A percentile compares a stretch with the other conserved stretches of the same genome.
Conservation (phyloP, 2,888 invertebrate genomes). For the Strigamia maritima region DNA sequence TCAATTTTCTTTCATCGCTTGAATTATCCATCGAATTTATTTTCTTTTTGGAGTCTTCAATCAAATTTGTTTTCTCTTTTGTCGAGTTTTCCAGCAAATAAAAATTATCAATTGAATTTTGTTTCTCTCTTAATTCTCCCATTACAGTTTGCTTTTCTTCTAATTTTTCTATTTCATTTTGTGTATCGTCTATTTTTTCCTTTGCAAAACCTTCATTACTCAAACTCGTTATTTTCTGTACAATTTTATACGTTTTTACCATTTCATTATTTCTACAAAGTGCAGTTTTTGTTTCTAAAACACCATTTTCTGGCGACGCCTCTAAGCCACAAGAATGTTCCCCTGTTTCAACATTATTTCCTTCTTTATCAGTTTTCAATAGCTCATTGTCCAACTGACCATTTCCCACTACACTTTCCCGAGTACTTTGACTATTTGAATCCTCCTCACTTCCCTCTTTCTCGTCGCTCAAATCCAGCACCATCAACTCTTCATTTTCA, state of each 20-base stretch:
- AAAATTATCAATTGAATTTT: background rate
- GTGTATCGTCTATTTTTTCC: background rate
- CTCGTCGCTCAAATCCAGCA: background rate
- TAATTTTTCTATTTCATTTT: background rate
- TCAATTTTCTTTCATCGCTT: background rate
- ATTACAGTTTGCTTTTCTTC: background rate
- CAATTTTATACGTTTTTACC: background rate
- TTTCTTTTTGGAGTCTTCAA: background rate
- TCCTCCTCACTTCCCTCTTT: background rate
- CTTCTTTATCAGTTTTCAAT: background rate
- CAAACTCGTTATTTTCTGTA: background rate
- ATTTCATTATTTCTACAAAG: background rate
- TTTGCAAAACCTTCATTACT: background rate
- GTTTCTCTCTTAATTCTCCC: background rate
- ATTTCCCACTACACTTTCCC: background rate
- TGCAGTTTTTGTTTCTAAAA: background rate
- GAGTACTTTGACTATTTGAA: background rate
- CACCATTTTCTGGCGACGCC: background rate
- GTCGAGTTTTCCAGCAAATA: background rate
- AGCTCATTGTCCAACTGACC: background rate
- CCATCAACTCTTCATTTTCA: constrained; percentile 15
- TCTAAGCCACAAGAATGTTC: background rate
- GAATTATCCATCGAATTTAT: background rate
- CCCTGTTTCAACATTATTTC: background rate
- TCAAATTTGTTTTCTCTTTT: background rate